These are phyloP conservation scores for Andrena bucephala DNA, from an alignment of 2,888 invertebrate species.

Conservation along the genomic window DNA sequence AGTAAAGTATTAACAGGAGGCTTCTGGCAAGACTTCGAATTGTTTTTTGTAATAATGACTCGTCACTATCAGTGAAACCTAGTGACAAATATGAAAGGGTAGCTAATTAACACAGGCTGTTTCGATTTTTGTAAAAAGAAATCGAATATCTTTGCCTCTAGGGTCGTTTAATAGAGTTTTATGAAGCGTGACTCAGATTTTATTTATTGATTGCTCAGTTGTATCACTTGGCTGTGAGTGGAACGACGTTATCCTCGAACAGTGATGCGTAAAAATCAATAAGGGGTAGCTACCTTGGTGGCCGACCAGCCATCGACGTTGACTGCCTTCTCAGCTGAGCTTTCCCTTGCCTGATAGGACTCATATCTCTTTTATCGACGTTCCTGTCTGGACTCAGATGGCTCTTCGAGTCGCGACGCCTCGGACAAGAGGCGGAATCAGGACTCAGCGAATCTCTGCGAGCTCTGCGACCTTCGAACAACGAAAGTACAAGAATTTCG, in stretches of 20 bases:
- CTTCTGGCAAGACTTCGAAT: too few species aligned
- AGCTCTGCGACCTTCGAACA: constrained; percentile 88
- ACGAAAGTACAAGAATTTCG: neutral
- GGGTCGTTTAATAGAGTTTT: too few species aligned
- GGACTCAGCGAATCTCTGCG: constrained; percentile 95
- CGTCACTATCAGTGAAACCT: too few species aligned
- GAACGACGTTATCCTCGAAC: constrained; percentile 4
- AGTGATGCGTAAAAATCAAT: constrained; percentile 48
- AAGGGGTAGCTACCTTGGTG: constrained; percentile 77
- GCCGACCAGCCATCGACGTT: constrained; percentile 90
- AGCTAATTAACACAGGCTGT: too few species aligned
- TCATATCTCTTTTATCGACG: constrained; percentile 89
- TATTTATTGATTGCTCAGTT: neutral
- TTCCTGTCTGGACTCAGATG: constrained; percentile 93
- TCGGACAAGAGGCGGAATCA: constrained; percentile 92
- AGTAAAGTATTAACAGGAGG: too few species aligned
- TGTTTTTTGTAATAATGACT: too few species aligned
- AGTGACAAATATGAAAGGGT: too few species aligned
- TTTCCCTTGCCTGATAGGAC: constrained; percentile 90
- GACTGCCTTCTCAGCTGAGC: constrained; percentile 92
- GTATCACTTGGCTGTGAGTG: neutral
- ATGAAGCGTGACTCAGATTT: too few species aligned
- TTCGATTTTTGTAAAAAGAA: neutral
- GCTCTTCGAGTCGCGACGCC: constrained; percentile 91
- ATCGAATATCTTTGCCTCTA: neutral